Evolutionary conservation across 2,888 invertebrate species (phyloP).

Genomic region (Volucella zonaria): DNA sequence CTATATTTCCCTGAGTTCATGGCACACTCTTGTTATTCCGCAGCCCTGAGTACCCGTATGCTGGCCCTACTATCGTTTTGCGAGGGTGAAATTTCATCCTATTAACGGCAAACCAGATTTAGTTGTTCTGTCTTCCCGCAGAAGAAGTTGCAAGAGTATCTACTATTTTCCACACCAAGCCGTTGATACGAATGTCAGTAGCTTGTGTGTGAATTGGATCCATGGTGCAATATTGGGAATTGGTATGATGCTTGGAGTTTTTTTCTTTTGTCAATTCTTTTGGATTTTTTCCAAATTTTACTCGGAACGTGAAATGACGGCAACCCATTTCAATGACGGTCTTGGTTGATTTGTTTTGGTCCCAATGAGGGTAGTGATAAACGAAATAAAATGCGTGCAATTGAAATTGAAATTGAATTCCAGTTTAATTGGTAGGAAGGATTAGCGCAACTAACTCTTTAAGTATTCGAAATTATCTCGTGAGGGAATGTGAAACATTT

Average conservation of each 20-base stretch:
- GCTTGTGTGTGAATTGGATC: slow-evolving; percentile 37
- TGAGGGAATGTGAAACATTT: no score
- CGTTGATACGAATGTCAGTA: background rate
- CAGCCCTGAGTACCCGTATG: background rate
- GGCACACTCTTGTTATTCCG: background rate
- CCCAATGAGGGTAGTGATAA: slow-evolving; percentile 35
- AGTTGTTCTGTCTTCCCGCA: slow-evolving; percentile 56
- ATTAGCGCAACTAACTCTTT: slow-evolving; percentile 9
- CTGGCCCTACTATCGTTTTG: slow-evolving; percentile 24
- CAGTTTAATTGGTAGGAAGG: slow-evolving; percentile 54
- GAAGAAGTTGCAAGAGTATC: slow-evolving; percentile 64
- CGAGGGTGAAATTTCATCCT: slow-evolving; percentile 65
- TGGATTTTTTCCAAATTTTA: slow-evolving; percentile 47
- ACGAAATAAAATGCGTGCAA: slow-evolving; percentile 63
- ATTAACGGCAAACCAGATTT: slow-evolving; percentile 62
- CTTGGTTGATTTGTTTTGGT: slow-evolving; percentile 50
- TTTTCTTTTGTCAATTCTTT: slow-evolving; percentile 32
- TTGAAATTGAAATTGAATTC: slow-evolving; percentile 66
- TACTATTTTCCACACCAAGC: slow-evolving; percentile 23
- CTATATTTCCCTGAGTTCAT: slow-evolving; percentile 4
- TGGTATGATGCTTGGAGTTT: slow-evolving; percentile 25
- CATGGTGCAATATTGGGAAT: slow-evolving; percentile 63
- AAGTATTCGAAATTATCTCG: no score
- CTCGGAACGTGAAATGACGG: slow-evolving; percentile 64
- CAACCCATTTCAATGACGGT: background rate